phyloP scores from a whole-genome alignment of 2,113 vertebrate species.

The Agelaius tricolor region DNA sequence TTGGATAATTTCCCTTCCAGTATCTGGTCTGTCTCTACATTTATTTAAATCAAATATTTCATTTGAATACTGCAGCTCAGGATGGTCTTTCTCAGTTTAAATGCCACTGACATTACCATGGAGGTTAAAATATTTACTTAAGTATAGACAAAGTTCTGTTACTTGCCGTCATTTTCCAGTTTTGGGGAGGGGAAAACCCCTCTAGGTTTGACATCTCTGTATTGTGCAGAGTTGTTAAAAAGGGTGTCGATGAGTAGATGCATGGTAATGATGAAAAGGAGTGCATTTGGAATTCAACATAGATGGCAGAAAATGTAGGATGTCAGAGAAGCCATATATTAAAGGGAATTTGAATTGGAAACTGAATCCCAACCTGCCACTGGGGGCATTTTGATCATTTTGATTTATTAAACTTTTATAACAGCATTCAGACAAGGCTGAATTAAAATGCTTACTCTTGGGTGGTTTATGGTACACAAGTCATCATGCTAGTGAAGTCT shows the following conservation, averaged over 20 bases:
- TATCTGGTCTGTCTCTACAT: not conserved
- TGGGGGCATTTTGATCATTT: conserved; percentile 84
- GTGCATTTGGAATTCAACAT: conserved; percentile 75
- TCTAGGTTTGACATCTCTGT: conserved; percentile 65
- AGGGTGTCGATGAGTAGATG: conserved; percentile 58
- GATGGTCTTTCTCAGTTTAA: conserved; percentile 33
- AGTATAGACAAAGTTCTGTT: conserved; percentile 58
- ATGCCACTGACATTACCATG: not conserved
- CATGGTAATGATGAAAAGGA: conserved; percentile 73
- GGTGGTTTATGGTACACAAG: conserved; percentile 67
- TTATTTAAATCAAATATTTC: conserved; percentile 27
- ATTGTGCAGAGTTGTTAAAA: conserved; percentile 68
- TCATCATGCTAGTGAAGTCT: not conserved
- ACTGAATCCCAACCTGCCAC: conserved; percentile 77
- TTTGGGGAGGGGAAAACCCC: conserved; percentile 34
- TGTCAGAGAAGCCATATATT: conserved; percentile 81
- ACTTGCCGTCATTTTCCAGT: conserved; percentile 54
- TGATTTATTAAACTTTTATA: conserved; percentile 86
- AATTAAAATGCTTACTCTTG: conserved; percentile 75
- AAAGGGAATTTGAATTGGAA: conserved; percentile 84
- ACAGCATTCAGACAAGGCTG: conserved; percentile 73
- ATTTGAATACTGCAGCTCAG: not conserved
- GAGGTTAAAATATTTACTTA: conserved; percentile 75
- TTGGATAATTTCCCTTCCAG: conserved; percentile 11
- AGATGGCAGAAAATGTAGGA: conserved; percentile 67